These are phyloP conservation scores for Ennomos erosarius DNA, from an alignment of 2,888 invertebrate genomes.

Conservation along the genomic window DNA sequence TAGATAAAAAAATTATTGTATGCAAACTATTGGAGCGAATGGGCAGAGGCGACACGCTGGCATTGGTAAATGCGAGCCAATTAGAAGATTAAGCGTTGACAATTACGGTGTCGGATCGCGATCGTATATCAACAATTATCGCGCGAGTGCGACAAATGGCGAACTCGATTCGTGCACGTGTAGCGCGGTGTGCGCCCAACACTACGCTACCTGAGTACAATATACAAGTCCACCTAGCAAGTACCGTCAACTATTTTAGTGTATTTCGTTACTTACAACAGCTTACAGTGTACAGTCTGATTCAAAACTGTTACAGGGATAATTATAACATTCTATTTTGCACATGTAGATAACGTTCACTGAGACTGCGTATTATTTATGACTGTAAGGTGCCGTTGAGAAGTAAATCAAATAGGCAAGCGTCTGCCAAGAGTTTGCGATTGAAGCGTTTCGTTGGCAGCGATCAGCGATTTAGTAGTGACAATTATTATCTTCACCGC, in stretches of 20 bases:
- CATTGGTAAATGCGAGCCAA: conserved; percentile 84
- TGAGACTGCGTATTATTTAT: conserved; percentile 53
- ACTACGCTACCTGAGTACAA: conserved; percentile 35
- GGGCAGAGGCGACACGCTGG: conserved; percentile 71
- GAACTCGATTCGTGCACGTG: conserved; percentile 64
- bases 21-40: conserved; percentile 63
- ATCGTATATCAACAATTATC: conserved; percentile 86
- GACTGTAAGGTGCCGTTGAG: conserved; percentile 68
- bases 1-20: conserved; percentile 54
- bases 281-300: no score
- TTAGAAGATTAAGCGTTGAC: conserved; percentile 86
- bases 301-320: no score
- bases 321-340: no score
- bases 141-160: conserved; percentile 83
- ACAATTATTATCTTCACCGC: conserved; percentile 60
- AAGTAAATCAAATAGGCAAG: conserved; percentile 75
- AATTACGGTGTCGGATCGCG: conserved; percentile 82
- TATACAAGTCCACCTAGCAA: conserved; percentile 3
- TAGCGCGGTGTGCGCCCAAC: conserved; percentile 59
- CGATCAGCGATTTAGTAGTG: conserved; percentile 59
- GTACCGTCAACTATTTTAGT: neutral
- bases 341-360: no score
- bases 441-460: conserved; percentile 79
- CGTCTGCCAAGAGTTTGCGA: conserved; percentile 72
- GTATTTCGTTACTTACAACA: no score